Conservation (phyloP, 1,140 invertebrate genomes). For the Pemphigus obesinymphae region DNA sequence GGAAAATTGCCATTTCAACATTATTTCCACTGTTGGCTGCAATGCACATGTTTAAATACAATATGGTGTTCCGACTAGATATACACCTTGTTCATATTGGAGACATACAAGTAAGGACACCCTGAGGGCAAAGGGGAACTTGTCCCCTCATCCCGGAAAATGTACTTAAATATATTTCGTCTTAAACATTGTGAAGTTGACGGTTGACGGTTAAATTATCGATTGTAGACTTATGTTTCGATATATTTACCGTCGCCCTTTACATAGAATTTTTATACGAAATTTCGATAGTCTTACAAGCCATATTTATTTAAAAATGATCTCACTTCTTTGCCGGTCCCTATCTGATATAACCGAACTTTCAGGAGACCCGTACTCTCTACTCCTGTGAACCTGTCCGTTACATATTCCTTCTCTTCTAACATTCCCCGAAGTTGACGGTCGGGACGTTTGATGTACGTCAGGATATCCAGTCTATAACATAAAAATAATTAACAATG, state of each 20-base stretch:
- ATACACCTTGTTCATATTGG: not conserved
- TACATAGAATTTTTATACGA: too few relatives aligned
- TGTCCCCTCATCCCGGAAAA: too few relatives aligned
- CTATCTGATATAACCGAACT: slow-evolving; percentile 6
- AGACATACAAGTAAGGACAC: too few relatives aligned
- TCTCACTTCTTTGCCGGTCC: slow-evolving; percentile 20
- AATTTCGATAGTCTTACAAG: too few relatives aligned
- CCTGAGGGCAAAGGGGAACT: too few relatives aligned
- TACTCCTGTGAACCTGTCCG: not conserved
- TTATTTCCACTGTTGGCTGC: not conserved
- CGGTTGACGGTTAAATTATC: too few relatives aligned
- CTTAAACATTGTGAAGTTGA: too few relatives aligned
- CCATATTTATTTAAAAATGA: not conserved
- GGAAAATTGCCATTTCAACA: not conserved
- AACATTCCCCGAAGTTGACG: slow-evolving; percentile 9
- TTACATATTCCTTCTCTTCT: slow-evolving; percentile 27
- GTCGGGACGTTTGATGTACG: slow-evolving; percentile 22
- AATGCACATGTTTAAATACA: not conserved
- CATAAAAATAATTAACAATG: not conserved
- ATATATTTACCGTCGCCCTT: too few relatives aligned
- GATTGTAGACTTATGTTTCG: too few relatives aligned
- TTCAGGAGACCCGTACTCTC: slow-evolving; percentile 22
- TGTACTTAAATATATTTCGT: too few relatives aligned
- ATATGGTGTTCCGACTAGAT: too few relatives aligned
- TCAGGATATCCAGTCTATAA: slow-evolving; percentile 28